Evolutionary conservation across 2,888 invertebrate genomes (phyloP).

Genomic region (Sturmia bella): DNA sequence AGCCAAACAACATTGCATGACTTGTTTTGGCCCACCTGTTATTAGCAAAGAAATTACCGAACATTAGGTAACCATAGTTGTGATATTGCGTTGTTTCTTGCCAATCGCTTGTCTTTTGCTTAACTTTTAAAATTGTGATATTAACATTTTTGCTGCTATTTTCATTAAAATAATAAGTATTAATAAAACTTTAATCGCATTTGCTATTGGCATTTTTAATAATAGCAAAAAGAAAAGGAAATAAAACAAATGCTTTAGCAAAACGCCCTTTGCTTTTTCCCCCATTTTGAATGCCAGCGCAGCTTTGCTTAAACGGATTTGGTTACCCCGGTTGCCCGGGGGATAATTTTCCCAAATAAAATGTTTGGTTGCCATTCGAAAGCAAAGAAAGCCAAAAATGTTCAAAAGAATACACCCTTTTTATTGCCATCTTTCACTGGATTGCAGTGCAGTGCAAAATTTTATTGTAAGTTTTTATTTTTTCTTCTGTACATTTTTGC

Average conservation of each 20-base stretch:
- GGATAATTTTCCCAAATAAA: constrained; percentile 73
- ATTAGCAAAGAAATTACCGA: not conserved
- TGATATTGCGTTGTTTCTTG: not conserved
- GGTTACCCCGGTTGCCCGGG: constrained; percentile 76
- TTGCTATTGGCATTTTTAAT: constrained; percentile 33
- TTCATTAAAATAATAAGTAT: constrained; percentile 31
- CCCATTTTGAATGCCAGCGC: not conserved
- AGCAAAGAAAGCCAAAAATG: constrained; percentile 37
- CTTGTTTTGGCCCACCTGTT: no score
- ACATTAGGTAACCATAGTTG: no score
- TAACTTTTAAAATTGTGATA: not conserved
- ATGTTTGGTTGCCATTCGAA: constrained; percentile 5
- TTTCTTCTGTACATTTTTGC: constrained; percentile 42
- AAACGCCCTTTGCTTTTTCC: constrained; percentile 20
- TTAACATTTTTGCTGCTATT: not conserved
- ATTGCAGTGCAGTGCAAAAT: no score
- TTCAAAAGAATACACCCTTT: constrained; percentile 32
- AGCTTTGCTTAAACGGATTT: constrained; percentile 78
- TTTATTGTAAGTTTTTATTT: not conserved
- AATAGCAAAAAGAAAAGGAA: constrained; percentile 6
- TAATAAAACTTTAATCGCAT: constrained; percentile 37
- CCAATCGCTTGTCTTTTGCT: not conserved
- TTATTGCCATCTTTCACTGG: not conserved
- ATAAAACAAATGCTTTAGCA: not conserved
- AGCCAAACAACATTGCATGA: no score